phyloP scores from a whole-genome alignment of 2,113 vertebrate genomes.

The Labeo rohita region DNA sequence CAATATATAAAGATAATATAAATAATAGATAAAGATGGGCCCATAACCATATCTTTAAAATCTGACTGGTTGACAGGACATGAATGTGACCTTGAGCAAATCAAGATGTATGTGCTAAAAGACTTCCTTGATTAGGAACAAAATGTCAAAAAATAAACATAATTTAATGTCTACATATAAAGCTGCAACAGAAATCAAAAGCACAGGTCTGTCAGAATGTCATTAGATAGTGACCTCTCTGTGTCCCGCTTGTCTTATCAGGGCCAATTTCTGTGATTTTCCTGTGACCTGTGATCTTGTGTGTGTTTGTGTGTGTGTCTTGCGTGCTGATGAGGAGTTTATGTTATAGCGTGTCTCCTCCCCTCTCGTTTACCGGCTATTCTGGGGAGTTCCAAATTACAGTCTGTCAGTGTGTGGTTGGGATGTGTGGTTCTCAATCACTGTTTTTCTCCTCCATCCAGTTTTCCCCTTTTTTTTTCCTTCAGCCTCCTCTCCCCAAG shows the following conservation, averaged over 20 bases:
- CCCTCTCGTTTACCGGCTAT: slow-evolving; percentile 78
- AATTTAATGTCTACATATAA: background rate
- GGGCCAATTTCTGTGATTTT: background rate
- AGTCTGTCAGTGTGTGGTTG: slow-evolving; percentile 79
- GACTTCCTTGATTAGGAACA: background rate
- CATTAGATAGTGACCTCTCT: background rate
- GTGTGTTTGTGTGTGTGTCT: slow-evolving; percentile 52
- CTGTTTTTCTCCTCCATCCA: slow-evolving; percentile 70
- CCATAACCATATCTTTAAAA: background rate
- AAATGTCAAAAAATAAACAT: background rate
- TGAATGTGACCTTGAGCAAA: background rate
- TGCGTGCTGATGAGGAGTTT: slow-evolving; percentile 77
- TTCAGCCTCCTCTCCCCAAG: background rate
- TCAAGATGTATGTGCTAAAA: background rate
- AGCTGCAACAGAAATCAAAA: background rate
- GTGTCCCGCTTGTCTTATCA: background rate
- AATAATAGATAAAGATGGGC: background rate
- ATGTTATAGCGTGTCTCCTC: slow-evolving; percentile 74
- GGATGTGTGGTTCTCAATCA: slow-evolving; percentile 78
- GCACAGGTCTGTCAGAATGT: background rate
- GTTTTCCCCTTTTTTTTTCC: slow-evolving; percentile 36
- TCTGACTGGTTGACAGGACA: background rate
- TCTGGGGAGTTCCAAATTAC: slow-evolving; percentile 82
- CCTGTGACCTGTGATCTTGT: slow-evolving; percentile 32
- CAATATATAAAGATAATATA: background rate